phyloP scores from a whole-genome alignment of 1,140 invertebrate genomes.

The Pissodes strobi region DNA sequence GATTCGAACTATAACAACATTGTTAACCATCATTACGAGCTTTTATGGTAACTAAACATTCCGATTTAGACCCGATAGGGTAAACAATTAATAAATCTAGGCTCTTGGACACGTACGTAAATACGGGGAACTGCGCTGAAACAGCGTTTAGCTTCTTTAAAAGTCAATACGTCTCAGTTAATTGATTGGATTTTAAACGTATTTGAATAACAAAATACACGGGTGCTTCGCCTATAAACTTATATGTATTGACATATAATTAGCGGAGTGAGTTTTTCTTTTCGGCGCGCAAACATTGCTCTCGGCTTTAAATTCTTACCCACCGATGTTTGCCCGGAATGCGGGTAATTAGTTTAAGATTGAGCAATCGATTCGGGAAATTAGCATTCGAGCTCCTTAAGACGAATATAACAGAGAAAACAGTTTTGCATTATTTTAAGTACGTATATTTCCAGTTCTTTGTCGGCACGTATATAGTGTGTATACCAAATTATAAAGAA shows the following conservation, averaged over 20 bases:
- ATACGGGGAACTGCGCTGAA: constrained; percentile 28
- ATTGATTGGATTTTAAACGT: constrained; percentile 45
- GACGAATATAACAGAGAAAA: too few relatives aligned
- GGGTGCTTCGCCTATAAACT: constrained; percentile 12
- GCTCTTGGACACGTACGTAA: constrained; percentile 44
- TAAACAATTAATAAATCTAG: constrained; percentile 32
- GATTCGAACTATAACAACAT: too few relatives aligned
- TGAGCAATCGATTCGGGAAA: too few relatives aligned
- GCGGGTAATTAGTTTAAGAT: constrained; percentile 16
- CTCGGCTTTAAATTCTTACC: constrained; percentile 23
- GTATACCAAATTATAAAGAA: too few relatives aligned
- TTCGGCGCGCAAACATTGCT: constrained; percentile 17
- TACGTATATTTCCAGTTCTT: too few relatives aligned
- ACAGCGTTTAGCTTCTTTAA: constrained; percentile 38
- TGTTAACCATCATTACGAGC: too few relatives aligned
- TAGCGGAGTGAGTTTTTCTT: constrained; percentile 21
- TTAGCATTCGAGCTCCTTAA: too few relatives aligned
- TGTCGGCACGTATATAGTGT: too few relatives aligned
- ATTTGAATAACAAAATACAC: constrained; percentile 39
- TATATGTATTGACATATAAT: constrained; percentile 41
- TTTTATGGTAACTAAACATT: constrained; percentile 9
- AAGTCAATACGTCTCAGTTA: constrained; percentile 40
- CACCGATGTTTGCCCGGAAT: constrained; percentile 19
- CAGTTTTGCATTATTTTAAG: too few relatives aligned
- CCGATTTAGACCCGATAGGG: constrained; percentile 7